These are phyloP conservation scores for Frankliniella fusca DNA, from an alignment of 2,888 invertebrate species.

Conservation along the genomic window DNA sequence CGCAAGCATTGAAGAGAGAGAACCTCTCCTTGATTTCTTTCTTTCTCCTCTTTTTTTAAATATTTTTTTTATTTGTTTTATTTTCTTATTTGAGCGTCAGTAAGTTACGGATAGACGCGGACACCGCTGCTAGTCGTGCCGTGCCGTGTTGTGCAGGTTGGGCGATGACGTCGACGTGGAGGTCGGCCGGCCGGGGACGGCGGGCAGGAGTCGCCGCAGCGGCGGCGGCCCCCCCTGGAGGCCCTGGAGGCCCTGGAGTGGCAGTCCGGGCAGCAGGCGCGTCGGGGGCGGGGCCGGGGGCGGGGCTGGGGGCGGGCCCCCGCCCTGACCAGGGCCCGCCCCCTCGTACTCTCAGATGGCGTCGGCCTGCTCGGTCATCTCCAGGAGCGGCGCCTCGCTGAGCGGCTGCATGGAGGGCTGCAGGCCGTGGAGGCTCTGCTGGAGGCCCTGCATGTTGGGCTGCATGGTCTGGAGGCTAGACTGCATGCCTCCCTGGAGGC, in stretches of 20 bases:
- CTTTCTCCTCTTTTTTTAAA: too few relatives aligned
- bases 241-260: neutral
- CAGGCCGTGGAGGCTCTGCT: constrained; percentile 2
- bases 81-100: too few relatives aligned
- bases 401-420: constrained; percentile 13
- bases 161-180: constrained; percentile 31
- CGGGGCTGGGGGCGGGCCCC: neutral
- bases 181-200: constrained; percentile 19
- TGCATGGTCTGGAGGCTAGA: neutral
- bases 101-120: too few relatives aligned
- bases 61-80: too few relatives aligned
- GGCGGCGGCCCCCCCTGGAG: constrained; percentile 1
- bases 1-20: too few relatives aligned
- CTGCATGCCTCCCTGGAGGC: too few relatives aligned
- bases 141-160: constrained; percentile 27
- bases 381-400: neutral
- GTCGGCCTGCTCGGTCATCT: constrained; percentile 6
- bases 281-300: neutral
- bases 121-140: neutral
- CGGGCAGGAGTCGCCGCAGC: neutral
- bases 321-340: neutral
- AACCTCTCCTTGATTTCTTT: too few relatives aligned
- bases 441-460: neutral
- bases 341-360: constrained; percentile 24
- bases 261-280: neutral